Conservation (phyloP, 2,113 vertebrate genomes). For the Charina bottae region DNA sequence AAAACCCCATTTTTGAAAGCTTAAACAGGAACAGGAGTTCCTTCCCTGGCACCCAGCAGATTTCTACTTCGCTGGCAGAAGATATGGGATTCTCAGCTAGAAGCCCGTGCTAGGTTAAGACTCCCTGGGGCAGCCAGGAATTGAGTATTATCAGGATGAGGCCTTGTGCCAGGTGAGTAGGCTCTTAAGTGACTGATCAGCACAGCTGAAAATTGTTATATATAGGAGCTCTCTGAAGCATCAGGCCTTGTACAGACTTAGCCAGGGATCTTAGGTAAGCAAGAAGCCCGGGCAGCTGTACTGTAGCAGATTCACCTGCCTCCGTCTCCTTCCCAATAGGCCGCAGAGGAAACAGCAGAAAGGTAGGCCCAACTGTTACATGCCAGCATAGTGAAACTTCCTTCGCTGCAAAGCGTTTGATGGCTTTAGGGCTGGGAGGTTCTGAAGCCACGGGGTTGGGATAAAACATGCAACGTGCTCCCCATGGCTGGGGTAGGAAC, state of each 20-base stretch:
- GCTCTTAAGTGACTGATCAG: too few relatives aligned
- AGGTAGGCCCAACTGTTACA: neutral
- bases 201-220: neutral
- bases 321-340: neutral
- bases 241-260: neutral
- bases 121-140: neutral
- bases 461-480: neutral
- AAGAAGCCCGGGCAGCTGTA: neutral
- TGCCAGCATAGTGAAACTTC: accelerated
- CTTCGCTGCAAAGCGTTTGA: neutral
- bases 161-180: neutral
- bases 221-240: neutral
- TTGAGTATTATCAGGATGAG: neutral
- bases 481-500: neutral
- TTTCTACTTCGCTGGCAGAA: too few relatives aligned
- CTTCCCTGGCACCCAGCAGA: too few relatives aligned
- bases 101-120: neutral
- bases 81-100: too few relatives aligned
- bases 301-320: neutral
- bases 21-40: too few relatives aligned
- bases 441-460: neutral
- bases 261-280: neutral
- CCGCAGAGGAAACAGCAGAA: neutral
- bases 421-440: too few relatives aligned
- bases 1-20: neutral